Conservation (phyloP, 2,888 invertebrate species). For the Parnassius smintheus region DNA sequence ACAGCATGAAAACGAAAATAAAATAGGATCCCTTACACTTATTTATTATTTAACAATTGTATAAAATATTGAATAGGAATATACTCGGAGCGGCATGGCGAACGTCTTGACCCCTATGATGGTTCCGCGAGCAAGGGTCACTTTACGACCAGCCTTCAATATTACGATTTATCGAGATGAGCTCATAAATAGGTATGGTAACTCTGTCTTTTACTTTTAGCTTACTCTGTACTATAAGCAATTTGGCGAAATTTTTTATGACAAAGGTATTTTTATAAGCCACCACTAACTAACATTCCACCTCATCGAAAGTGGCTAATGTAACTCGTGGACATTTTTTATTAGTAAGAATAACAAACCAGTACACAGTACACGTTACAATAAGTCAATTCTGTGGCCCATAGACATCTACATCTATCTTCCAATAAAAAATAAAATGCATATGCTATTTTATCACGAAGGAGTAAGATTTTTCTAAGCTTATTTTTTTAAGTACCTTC, state of each 20-base stretch:
- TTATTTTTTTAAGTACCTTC: too few species aligned
- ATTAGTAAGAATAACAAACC: too few species aligned
- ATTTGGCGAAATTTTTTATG: conserved; percentile 1
- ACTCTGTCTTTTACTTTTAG: conserved; percentile 9
- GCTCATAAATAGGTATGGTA: conserved; percentile 17
- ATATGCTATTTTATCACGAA: too few species aligned
- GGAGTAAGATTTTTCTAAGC: too few species aligned
- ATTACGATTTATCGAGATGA: conserved; percentile 40
- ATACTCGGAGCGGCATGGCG: conserved; percentile 39
- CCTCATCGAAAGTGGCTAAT: too few species aligned
- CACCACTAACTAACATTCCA: too few species aligned
- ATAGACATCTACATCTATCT: too few species aligned
- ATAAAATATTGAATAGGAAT: conserved; percentile 74
- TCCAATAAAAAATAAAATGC: too few species aligned
- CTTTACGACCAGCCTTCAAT: conserved; percentile 56
- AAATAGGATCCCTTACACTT: conserved; percentile 44
- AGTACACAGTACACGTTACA: too few species aligned
- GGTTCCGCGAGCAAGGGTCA: conserved; percentile 47
- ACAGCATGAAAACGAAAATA: conserved; percentile 45
- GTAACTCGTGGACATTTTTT: too few species aligned
- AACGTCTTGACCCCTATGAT: conserved; percentile 47
- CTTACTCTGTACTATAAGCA: neutral
- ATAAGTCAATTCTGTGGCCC: too few species aligned
- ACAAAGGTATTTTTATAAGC: neutral
- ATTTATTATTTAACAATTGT: conserved; percentile 80